Base-by-base conservation (phyloP, 2,797 vertebrate species). In the Gobio occitaniae region DNA sequence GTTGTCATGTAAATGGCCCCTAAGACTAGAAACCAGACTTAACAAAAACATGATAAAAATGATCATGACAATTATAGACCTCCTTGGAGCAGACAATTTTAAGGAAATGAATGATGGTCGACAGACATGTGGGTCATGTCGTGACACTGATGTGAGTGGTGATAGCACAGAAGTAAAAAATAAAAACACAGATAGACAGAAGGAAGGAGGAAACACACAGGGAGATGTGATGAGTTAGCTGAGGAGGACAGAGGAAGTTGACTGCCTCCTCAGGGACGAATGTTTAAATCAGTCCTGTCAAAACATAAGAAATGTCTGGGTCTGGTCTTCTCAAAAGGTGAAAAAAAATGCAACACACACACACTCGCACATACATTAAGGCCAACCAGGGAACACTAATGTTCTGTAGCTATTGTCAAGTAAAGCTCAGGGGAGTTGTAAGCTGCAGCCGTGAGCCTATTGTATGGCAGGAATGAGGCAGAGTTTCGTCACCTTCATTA, bases 401-500 rank as follows among this genome's bases (percentile, higher is more conserved):
- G 69, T 79, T 82, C 56, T 82, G 50, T 61, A 66, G 78, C 82
- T 82, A 82, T 68, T 82, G 82, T 86, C 77, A 54, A 50, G 38
- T 68, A 69, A 88, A 84, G 66, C 82, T 63, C 86, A 82, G 21
- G 83, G 74, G 83, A 82, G 83, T 29, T 85, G 86, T 82, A 85
- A 82, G 74, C 78, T 36, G 56, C 63, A 81, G 86, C 41, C 36
- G 15, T 70, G 74, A 88, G 80, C 87, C 82, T 72, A 76, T 78
- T 84, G 47, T 74, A 72, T 10, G 6, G 32, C 80, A 77, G 54
- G 36, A 70, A 80, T 25, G 47, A 84, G 68, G 86, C 38, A 71
- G 71, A 82, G 74, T 61, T 82, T 69, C 74, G 36, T 6, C 15
- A 8, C 66, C 84, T 81, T 85, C 83, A 82, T 87, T 85, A 85